A percentile compares a stretch with the other conserved stretches of the same genome.
These are phyloP conservation scores for Callorhinus ursinus DNA, from an alignment of 2,113 vertebrate species.

Conservation along the genomic window DNA sequence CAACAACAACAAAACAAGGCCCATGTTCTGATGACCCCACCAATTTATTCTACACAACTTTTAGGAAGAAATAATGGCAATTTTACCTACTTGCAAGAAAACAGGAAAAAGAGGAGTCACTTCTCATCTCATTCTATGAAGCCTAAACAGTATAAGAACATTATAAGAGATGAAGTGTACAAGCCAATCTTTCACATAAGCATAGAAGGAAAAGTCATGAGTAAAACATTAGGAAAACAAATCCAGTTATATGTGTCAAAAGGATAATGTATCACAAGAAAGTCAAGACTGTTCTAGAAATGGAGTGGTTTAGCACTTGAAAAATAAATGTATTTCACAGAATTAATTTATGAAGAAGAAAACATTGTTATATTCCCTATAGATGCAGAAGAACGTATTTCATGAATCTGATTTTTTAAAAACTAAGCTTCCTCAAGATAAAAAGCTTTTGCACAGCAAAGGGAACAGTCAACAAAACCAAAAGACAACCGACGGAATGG, in stretches of 20 bases:
- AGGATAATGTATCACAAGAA: background rate
- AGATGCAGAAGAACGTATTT: background rate
- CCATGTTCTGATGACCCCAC: background rate
- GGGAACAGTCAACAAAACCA: too few relatives aligned
- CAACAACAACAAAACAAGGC: background rate
- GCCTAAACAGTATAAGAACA: background rate
- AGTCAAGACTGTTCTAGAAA: background rate
- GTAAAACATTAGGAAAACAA: background rate
- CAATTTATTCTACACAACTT: background rate
- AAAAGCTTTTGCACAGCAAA: too few relatives aligned
- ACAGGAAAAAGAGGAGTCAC: background rate
- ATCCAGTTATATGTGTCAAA: background rate
- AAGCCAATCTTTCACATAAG: background rate
- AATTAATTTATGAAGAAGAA: background rate
- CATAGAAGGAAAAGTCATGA: background rate
- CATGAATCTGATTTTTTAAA: background rate
- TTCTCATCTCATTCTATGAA: background rate
- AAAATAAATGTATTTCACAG: background rate
- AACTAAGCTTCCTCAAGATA: background rate
- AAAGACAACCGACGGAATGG: too few relatives aligned
- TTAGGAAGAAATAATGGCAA: background rate
- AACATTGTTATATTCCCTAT: background rate
- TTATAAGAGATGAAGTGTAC: background rate
- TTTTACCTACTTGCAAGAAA: background rate
- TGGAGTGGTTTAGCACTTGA: background rate